A percentile compares a stretch with the other conserved stretches of the same genome.
phyloP scores from a whole-genome alignment of 1,140 invertebrate species.

The Olivierus martensii region DNA sequence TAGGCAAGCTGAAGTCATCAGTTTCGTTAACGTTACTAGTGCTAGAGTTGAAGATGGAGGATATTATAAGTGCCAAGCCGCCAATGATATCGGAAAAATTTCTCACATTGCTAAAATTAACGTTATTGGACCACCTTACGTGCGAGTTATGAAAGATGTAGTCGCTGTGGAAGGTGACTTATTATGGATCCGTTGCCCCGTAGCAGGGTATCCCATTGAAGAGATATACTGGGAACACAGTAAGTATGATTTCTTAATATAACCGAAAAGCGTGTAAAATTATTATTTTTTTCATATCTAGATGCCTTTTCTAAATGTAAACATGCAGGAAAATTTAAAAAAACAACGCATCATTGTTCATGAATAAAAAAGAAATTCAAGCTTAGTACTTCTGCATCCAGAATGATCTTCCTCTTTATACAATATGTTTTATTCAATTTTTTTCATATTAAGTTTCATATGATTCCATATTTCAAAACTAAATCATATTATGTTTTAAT shows the following conservation, averaged over 20 bases:
- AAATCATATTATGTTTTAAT: too few species aligned
- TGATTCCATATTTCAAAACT: too few species aligned
- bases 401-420: too few species aligned
- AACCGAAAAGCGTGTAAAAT: too few species aligned
- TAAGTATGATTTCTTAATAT: slow-evolving; percentile 25
- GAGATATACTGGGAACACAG: slow-evolving; percentile 79
- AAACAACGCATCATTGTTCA: too few species aligned
- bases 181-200: slow-evolving; percentile 78
- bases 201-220: slow-evolving; percentile 81
- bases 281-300: too few species aligned
- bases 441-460: too few species aligned
- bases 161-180: slow-evolving; percentile 74
- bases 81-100: slow-evolving; percentile 76
- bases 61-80: slow-evolving; percentile 56
- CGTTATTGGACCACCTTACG: slow-evolving; percentile 77
- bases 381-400: too few species aligned
- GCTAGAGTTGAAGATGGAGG: slow-evolving; percentile 24
- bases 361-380: too few species aligned
- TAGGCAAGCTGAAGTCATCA: slow-evolving; percentile 23
- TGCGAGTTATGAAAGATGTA: slow-evolving; percentile 77
- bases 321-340: too few species aligned
- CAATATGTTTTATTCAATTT: too few species aligned
- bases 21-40: slow-evolving; percentile 32
- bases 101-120: slow-evolving; percentile 76
- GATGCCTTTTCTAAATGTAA: too few species aligned